phyloP scores from a whole-genome alignment of 1,140 invertebrate genomes.

The Drosophila azteca region DNA sequence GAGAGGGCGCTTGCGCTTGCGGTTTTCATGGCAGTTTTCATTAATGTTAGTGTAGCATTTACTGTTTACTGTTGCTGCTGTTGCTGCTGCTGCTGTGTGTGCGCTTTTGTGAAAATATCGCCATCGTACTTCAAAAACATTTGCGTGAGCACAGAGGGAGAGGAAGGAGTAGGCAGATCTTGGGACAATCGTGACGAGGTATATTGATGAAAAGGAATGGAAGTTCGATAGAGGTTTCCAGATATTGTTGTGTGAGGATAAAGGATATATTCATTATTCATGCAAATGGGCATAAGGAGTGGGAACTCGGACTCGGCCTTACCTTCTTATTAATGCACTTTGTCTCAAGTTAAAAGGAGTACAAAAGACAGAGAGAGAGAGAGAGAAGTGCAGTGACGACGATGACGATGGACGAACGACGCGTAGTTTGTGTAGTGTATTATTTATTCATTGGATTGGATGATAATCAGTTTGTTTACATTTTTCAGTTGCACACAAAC shows the following conservation, averaged over 20 bases:
- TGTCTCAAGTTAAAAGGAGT: constrained; percentile 46
- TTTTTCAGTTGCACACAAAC: constrained; percentile 75
- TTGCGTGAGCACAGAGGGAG: constrained; percentile 62
- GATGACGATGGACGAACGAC: constrained; percentile 19
- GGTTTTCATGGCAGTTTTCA: constrained; percentile 61
- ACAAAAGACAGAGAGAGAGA: background rate
- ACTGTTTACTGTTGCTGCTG: constrained; percentile 31
- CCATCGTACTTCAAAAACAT: constrained; percentile 50
- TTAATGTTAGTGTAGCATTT: constrained; percentile 66
- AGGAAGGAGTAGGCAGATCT: constrained; percentile 1
- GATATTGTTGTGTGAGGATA: too few relatives aligned
- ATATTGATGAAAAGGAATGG: background rate
- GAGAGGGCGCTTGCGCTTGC: constrained; percentile 45
- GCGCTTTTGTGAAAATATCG: constrained; percentile 59
- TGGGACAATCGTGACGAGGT: constrained; percentile 35
- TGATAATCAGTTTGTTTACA: constrained; percentile 84
- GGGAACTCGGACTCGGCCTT: too few relatives aligned
- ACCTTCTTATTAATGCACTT: constrained; percentile 12
- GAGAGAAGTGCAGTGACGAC: constrained; percentile 14
- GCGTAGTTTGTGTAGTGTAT: constrained; percentile 57
- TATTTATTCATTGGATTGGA: constrained; percentile 82
- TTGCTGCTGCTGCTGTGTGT: constrained; percentile 27
- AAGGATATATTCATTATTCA: too few relatives aligned
- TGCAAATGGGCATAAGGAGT: too few relatives aligned
- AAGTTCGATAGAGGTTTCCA: background rate